Conservation (phyloP, 1,140 invertebrate genomes). For the Heliconius hewitsoni region DNA sequence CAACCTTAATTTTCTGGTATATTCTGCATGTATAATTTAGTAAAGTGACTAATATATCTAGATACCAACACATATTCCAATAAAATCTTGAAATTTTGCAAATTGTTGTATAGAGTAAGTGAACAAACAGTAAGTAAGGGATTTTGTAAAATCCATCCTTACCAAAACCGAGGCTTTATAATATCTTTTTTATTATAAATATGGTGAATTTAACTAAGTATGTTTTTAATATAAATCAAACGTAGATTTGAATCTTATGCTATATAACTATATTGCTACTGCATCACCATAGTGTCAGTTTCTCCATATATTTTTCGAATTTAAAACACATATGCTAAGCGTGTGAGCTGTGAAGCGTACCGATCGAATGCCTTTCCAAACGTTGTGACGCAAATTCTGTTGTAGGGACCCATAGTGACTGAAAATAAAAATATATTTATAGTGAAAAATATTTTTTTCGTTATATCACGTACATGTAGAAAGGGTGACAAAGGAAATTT, state of each 20-base stretch:
- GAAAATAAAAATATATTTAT: neutral
- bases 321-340: neutral
- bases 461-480: neutral
- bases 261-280: neutral
- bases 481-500: neutral
- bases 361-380: neutral
- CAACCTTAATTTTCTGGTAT: too few relatives aligned
- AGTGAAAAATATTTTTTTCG: neutral
- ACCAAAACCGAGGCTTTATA: too few relatives aligned
- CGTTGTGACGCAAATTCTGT: neutral
- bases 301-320: neutral
- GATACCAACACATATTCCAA: too few relatives aligned
- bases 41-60: too few relatives aligned
- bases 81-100: too few relatives aligned
- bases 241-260: neutral
- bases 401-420: neutral
- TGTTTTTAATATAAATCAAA: too few relatives aligned
- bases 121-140: too few relatives aligned
- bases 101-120: too few relatives aligned
- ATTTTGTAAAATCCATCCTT: too few relatives aligned
- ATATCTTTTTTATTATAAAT: too few relatives aligned
- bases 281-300: neutral
- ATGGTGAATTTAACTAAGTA: too few relatives aligned
- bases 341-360: neutral
- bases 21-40: too few relatives aligned